Conservation (phyloP, 2,888 invertebrate species). For the Tanaodytes sp. region DNA sequence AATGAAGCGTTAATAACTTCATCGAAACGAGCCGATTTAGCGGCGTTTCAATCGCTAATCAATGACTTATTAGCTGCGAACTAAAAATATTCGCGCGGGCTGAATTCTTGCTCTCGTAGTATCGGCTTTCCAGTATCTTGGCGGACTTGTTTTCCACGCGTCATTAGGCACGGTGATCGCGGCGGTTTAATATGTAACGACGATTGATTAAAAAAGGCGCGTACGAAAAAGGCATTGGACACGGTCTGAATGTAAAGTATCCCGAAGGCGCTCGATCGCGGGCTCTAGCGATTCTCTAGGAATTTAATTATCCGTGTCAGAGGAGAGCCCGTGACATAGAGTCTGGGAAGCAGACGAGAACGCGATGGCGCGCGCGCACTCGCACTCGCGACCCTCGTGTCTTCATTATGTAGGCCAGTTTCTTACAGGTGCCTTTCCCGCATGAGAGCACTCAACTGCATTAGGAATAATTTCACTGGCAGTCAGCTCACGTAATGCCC, state of each 20-base stretch:
- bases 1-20: neutral
- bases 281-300: conserved; percentile 24
- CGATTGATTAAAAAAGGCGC: neutral
- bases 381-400: conserved; percentile 56
- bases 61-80: no score
- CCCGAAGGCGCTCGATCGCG: conserved; percentile 21
- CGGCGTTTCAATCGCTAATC: no score
- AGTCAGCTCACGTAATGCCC: conserved; percentile 62
- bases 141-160: neutral
- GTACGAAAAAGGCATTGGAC: conserved; percentile 5
- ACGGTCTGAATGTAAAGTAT: conserved; percentile 26
- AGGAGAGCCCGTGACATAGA: conserved; percentile 41
- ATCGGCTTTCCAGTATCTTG: neutral
- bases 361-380: conserved; percentile 16
- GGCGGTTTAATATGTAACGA: neutral
- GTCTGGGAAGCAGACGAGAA: conserved; percentile 53
- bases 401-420: conserved; percentile 67
- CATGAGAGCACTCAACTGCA: conserved; percentile 59
- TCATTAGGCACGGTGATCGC: neutral
- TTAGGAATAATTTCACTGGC: conserved; percentile 61
- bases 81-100: no score
- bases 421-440: conserved; percentile 65
- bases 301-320: conserved; percentile 48
- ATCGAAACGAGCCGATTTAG: no score
- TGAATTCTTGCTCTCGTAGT: conserved; percentile 1